Evolutionary conservation across 2,888 invertebrate species (phyloP), one percentile per base, ranked within the genome.

Genomic region (Ornithoptera alexandrae): DNA sequence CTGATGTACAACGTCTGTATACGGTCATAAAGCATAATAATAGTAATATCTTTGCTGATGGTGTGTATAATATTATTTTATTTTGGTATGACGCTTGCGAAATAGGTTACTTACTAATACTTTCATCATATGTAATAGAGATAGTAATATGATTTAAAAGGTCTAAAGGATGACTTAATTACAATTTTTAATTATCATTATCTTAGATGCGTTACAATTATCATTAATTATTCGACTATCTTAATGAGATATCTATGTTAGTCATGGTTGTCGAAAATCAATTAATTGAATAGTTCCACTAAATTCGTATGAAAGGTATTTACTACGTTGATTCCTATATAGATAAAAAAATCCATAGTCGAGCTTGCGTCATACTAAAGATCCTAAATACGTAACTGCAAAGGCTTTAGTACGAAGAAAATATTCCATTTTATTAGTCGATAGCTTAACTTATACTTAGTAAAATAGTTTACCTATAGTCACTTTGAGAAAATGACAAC

Each of bases 1-100:
- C 90, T 90, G 89, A 90, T 92, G 92, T 92, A 92, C 92, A 92
- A 92, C 86, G 88, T 89, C 85, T 88, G 91, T 92, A 92, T 92
- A 92, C 91, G 92, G 89, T 78, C 84, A 85, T 84, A 81, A 82
- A 83, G 84, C 83, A 81, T 83, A 79, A 81, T 81, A 83, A 85
- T 82, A 81, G 83, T 85, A 84, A 81, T 78, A 79, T 79, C 78
- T 80, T 78, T 80, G 79, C 76, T 83, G 81, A 81, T 83, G 74
- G 74, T 72, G 68, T 65, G 36, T 68, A 30, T 66, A 63, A 61
- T 71, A 70, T 71, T 72, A 72, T 74, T 74, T 74, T 73, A 69
- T 72, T 69, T 73, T 72, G 74, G 70, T 72, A 72, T 73, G 74
- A 71, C 71, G 72, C 69, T 63, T 7, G 56, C 63, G 58, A 39